Conservation (phyloP, 2,113 vertebrate species). For the Misgurnus anguillicaudatus region DNA sequence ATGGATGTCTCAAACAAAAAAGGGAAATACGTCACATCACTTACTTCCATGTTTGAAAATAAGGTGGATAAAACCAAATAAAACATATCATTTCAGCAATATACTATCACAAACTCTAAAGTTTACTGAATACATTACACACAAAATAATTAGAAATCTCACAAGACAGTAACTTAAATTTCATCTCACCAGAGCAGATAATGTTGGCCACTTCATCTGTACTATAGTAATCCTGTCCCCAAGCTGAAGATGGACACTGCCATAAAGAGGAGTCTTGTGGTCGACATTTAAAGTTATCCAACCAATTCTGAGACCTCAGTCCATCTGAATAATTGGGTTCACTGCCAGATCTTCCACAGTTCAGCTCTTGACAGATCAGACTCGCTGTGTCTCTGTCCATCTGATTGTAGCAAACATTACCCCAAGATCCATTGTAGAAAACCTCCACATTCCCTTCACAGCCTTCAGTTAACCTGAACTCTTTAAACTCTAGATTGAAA, state of each 20-base stretch:
- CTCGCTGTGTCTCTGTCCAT: slow-evolving; percentile 33
- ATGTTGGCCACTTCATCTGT: slow-evolving; percentile 1
- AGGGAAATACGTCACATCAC: too few species aligned
- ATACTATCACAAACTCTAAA: neutral
- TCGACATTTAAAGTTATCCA: neutral
- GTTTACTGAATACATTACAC: neutral
- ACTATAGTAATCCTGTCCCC: slow-evolving; percentile 23
- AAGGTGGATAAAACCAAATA: too few species aligned
- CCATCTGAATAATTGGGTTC: neutral
- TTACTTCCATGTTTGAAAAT: neutral
- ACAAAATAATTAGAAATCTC: too few species aligned
- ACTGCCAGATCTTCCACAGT: slow-evolving; percentile 36
- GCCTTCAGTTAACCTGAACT: neutral
- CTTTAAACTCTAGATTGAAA: neutral
- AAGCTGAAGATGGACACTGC: slow-evolving; percentile 39
- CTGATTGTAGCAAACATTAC: neutral
- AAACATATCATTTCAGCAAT: too few species aligned
- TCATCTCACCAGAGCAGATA: slow-evolving; percentile 23
- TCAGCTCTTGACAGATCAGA: slow-evolving; percentile 31
- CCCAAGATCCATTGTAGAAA: slow-evolving; percentile 35
- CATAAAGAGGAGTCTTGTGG: slow-evolving; percentile 34
- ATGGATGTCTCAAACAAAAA: too few species aligned
- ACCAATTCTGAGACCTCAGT: slow-evolving; percentile 18
- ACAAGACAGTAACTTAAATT: neutral
- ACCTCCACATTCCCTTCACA: slow-evolving; percentile 35